phyloP scores from a whole-genome alignment of 2,113 vertebrate genomes.

The Pomatorhinus ruficollis region DNA sequence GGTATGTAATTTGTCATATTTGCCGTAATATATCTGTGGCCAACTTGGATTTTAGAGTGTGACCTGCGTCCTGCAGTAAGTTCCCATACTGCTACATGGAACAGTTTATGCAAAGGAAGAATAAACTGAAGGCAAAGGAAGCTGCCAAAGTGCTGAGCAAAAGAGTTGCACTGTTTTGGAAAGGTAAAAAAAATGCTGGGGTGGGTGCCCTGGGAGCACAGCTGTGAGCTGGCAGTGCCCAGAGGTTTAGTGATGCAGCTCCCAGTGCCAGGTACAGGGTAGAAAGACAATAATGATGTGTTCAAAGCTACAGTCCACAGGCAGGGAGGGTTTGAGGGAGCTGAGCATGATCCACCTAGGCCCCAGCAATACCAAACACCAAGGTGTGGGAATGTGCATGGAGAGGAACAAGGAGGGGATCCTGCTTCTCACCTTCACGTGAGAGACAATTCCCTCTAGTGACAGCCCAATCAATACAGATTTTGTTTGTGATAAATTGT shows the following conservation, averaged over 20 bases:
- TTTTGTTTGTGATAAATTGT: not conserved
- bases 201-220: not conserved
- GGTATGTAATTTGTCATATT: not conserved
- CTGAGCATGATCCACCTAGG: not conserved
- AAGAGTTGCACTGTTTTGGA: not conserved
- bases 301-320: not conserved
- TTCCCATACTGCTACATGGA: not conserved
- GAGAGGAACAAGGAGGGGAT: not conserved
- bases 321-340: not conserved
- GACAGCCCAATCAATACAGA: not conserved
- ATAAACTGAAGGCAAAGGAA: not conserved
- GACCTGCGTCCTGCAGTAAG: not conserved
- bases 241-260: not conserved
- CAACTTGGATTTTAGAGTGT: not conserved
- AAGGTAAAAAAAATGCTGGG: not conserved
- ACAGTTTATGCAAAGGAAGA: not conserved
- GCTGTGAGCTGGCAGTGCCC: not conserved
- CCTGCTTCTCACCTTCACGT: not conserved
- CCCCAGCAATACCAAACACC: not conserved
- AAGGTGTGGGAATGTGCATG: fast-evolving
- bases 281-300: not conserved
- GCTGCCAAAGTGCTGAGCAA: not conserved
- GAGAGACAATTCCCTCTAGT: not conserved
- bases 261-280: not conserved
- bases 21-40: not conserved